Evolutionary conservation across 1,140 invertebrate species (phyloP), one percentile per base, ranked within the genome.

Genomic region (Saccostrea glomerata): DNA sequence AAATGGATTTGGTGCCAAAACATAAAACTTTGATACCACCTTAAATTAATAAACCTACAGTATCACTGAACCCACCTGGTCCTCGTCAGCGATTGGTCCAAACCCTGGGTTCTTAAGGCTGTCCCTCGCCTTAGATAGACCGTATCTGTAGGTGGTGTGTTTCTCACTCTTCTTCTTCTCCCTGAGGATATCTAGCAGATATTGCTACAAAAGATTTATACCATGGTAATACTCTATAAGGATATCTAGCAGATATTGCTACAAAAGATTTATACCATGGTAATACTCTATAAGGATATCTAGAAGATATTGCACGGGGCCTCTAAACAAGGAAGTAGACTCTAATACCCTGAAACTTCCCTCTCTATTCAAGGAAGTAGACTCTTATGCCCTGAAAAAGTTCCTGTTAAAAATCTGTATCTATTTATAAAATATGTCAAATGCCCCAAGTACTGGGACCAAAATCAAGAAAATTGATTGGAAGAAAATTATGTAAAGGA

Each of bases 1-100:
- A 47, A 47, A 47, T 9, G 47, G 5, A 47, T 47, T 47, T 47
- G 5, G 6, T 47, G 47, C 47, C 47, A 47, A 47, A 85, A 55
- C 13, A 58, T 36, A 36, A 36, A 36, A 36, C 30, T 36, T 36
- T 36, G 30, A 36, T 36, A 36, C 30, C 30, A 36, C 30, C 30
- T 36, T 36, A 36, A 36, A 36, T 36, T 36, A 36, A 36, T 36
- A 36, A 36, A 36, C 30, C 30, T 36, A 36, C 30, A 36, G 30
- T 20, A 20, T 25, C 20, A 15, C 12, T 86, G 30, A 58, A n/a
- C 82, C 15, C 15, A 88, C 87, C 83, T 88, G 87, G 20, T 85
- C 70, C 25, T 88, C 83, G 73, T 88, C 87, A 73, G 84, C 84
- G 17, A 88, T 88, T n/a, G 87, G 87, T 88, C 87, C 87, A 88